A percentile compares a stretch with the other conserved stretches of the same genome.
Evolutionary conservation across 2,888 invertebrate genomes (phyloP).

Genomic region (Tachina lurida): DNA sequence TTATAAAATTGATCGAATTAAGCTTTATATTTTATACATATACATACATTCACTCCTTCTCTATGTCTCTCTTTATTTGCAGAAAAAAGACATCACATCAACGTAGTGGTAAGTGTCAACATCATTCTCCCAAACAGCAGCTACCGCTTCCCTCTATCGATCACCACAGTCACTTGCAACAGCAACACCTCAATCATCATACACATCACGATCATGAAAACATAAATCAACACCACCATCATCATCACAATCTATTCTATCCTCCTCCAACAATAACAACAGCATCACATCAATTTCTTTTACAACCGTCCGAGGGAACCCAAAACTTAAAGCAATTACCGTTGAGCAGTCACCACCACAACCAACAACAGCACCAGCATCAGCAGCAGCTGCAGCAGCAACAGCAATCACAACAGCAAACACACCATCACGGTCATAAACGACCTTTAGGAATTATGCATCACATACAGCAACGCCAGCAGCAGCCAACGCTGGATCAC

Average conservation of each 20-base stretch:
- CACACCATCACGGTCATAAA: slow-evolving; percentile 40
- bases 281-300: slow-evolving; percentile 69
- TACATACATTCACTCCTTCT: slow-evolving; percentile 1
- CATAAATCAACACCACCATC: slow-evolving; percentile 61
- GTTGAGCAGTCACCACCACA: slow-evolving; percentile 73
- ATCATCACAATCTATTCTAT: slow-evolving; percentile 66
- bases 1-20: too few species aligned
- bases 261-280: slow-evolving; percentile 67
- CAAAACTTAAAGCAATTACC: slow-evolving; percentile 72
- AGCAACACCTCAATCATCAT: slow-evolving; percentile 73
- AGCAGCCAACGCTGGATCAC: slow-evolving; percentile 60
- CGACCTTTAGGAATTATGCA: slow-evolving; percentile 40
- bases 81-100: slow-evolving; percentile 82
- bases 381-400: slow-evolving; percentile 43
- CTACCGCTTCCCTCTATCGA: slow-evolving; percentile 76
- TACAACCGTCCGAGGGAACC: slow-evolving; percentile 67
- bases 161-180: slow-evolving; percentile 72
- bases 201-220: slow-evolving; percentile 61
- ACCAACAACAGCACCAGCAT: slow-evolving; percentile 29
- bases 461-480: slow-evolving; percentile 45
- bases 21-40: not conserved
- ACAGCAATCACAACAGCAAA: slow-evolving; percentile 38
- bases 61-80: slow-evolving; percentile 59
- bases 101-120: slow-evolving; percentile 82
- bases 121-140: slow-evolving; percentile 74